These are phyloP conservation scores for Tupiocoris notatus DNA, from an alignment of 2,888 invertebrate genomes.

Conservation along the genomic window DNA sequence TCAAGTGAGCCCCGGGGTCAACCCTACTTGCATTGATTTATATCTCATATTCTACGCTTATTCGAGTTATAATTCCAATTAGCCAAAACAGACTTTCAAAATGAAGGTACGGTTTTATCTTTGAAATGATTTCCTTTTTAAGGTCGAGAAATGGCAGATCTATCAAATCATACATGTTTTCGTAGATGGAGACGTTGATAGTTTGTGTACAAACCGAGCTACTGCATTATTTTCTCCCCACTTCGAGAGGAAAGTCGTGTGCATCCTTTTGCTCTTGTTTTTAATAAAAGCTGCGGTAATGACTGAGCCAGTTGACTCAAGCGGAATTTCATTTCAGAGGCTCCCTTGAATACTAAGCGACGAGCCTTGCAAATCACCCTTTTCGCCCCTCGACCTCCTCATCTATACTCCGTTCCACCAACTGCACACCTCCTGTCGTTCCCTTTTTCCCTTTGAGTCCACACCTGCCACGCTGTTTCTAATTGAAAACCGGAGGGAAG, in stretches of 20 bases:
- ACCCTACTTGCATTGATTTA: no score
- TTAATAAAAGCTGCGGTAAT: slow-evolving; percentile 3
- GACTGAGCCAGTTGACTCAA: slow-evolving; percentile 1
- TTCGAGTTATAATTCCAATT: no score
- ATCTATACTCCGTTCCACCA: not conserved
- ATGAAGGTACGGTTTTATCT: no score
- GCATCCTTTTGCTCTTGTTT: slow-evolving; percentile 5
- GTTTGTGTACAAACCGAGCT: not conserved
- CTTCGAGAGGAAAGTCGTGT: not conserved
- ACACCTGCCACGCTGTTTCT: not conserved
- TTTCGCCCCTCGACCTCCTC: not conserved
- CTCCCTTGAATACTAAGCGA: slow-evolving; percentile 9
- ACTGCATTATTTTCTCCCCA: not conserved
- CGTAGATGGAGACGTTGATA: not conserved
- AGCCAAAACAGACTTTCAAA: no score
- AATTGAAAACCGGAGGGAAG: not conserved
- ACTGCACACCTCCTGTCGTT: not conserved
- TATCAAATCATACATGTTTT: no score
- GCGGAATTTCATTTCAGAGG: slow-evolving; percentile 6
- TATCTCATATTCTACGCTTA: no score
- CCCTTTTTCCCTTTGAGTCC: not conserved
- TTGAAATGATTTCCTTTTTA: no score
- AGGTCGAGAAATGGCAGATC: no score
- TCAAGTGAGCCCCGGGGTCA: no score
- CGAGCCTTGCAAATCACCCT: not conserved